Percentiles rank a stretch among this genome's conserved stretches.
These are phyloP conservation scores for Struthidea cinerea DNA, from an alignment of 2,113 vertebrate species.

Conservation along the genomic window DNA sequence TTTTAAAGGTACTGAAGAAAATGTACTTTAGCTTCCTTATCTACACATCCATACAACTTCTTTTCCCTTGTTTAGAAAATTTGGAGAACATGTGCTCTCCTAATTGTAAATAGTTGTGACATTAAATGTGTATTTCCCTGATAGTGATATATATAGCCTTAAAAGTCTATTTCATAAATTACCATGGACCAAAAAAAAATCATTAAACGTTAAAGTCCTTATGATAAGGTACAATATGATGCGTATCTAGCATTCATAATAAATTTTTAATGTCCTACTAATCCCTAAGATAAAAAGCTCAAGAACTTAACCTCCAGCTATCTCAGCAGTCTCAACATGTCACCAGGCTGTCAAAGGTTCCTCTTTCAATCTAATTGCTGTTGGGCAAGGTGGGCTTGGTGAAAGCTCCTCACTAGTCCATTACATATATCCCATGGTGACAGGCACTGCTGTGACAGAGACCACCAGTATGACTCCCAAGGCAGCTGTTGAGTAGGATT, in stretches of 20 bases:
- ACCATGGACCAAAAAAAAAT: conserved; percentile 68
- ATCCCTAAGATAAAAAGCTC: conserved; percentile 77
- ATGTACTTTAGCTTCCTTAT: neutral
- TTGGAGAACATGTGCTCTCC: neutral
- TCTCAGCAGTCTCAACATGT: conserved; percentile 57
- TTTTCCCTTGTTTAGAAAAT: conserved; percentile 15
- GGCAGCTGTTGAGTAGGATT: conserved; percentile 73
- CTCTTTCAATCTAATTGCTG: conserved; percentile 61
- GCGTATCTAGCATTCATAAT: conserved; percentile 72
- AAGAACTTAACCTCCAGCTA: conserved; percentile 74
- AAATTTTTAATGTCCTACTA: conserved; percentile 79
- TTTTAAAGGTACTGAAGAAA: neutral
- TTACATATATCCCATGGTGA: conserved; percentile 65
- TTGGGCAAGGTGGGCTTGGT: conserved; percentile 54
- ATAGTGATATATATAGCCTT: conserved; percentile 1
- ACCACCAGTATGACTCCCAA: conserved; percentile 83
- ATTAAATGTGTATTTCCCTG: conserved; percentile 70
- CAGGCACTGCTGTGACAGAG: conserved; percentile 72
- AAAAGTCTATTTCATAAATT: conserved; percentile 80
- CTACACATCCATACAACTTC: neutral
- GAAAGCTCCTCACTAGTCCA: conserved; percentile 30
- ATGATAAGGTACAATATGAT: conserved; percentile 73
- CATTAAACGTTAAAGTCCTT: conserved; percentile 84
- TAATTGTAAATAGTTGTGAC: neutral
- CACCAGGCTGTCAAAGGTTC: conserved; percentile 64